Base-by-base conservation (phyloP, 1,140 invertebrate genomes). In the Patella vulgata region DNA sequence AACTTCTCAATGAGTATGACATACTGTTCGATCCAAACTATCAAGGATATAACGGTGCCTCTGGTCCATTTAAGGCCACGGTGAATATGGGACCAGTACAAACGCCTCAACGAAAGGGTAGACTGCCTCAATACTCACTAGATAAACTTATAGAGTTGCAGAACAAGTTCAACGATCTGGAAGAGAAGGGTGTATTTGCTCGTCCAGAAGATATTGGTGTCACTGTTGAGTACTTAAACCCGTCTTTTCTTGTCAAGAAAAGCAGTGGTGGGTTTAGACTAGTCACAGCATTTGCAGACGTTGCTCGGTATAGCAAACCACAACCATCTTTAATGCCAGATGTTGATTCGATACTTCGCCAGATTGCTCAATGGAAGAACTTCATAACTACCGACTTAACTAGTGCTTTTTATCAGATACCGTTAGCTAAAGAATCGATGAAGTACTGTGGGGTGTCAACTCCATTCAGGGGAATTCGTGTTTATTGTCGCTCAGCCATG, bases 391-490 rank as follows among this genome's bases (percentile, higher is more conserved):
- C 61, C 14, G 62, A 68, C 33, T 48, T 71, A 6, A 62, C 62
- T 8, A 71, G 63, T 44, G 51, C 65, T 1, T 68, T 71, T 61
- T 68, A 60, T 44, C 63, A 74, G 21, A 68, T 71, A 14, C 71
- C 63, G 0, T 53, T 66, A 14, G 50, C 60, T 21, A 50, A 39
- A 5, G 25, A 60, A 8, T 65, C 68, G 0, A 58, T 68, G 63
- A 71, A 68, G 50, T 63, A 65, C 39, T 71, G 64, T 43, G 65
- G 65, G 6, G 59, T 68, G 1, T 52, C 42, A n/a, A 71, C 62
- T n/a, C 71, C 71, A 21, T 71, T 53, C 43, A 27, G 51, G 11
- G 69, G 63, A 11, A 53, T 66, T 12, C 17, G 70, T 31, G 63
- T 71, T 0, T 74, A 66, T 54, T 43, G 40, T 6, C n/a, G 53